phyloP scores from a whole-genome alignment of 2,888 invertebrate genomes.

The Ormia ochracea region DNA sequence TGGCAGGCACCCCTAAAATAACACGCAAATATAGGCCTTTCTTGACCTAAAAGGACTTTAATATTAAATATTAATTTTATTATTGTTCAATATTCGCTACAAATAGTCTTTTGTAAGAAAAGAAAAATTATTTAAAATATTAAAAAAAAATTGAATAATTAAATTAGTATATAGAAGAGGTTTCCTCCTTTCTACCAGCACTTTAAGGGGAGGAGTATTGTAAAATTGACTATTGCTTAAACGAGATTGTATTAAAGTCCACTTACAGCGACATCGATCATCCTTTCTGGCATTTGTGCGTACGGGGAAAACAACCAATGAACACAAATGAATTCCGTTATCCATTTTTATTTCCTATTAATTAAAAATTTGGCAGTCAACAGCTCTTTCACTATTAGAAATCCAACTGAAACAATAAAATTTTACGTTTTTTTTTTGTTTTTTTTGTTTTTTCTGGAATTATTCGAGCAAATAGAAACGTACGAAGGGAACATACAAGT shows the following conservation, averaged over 20 bases:
- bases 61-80: too few relatives aligned
- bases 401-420: constrained; percentile 52
- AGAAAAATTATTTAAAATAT: too few relatives aligned
- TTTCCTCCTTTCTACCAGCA: background rate
- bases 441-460: background rate
- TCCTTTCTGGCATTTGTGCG: constrained; percentile 19
- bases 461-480: constrained; percentile 25
- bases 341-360: constrained; percentile 54
- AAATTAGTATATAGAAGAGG: background rate
- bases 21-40: too few relatives aligned
- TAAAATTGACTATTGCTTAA: constrained; percentile 48
- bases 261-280: constrained; percentile 51
- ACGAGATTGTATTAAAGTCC: constrained; percentile 37
- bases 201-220: constrained; percentile 19
- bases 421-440: constrained; percentile 9
- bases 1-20: too few relatives aligned
- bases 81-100: too few relatives aligned
- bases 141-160: too few relatives aligned
- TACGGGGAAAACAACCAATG: background rate
- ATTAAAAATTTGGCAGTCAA: constrained; percentile 61
- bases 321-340: constrained; percentile 29
- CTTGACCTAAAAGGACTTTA: too few relatives aligned
- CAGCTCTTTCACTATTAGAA: constrained; percentile 51
- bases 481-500: background rate
- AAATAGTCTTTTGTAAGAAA: too few relatives aligned